Percentiles rank a stretch among this genome's conserved stretches.
phyloP scores from a whole-genome alignment of 1,140 invertebrate species.

The Phymastichus coffea region DNA sequence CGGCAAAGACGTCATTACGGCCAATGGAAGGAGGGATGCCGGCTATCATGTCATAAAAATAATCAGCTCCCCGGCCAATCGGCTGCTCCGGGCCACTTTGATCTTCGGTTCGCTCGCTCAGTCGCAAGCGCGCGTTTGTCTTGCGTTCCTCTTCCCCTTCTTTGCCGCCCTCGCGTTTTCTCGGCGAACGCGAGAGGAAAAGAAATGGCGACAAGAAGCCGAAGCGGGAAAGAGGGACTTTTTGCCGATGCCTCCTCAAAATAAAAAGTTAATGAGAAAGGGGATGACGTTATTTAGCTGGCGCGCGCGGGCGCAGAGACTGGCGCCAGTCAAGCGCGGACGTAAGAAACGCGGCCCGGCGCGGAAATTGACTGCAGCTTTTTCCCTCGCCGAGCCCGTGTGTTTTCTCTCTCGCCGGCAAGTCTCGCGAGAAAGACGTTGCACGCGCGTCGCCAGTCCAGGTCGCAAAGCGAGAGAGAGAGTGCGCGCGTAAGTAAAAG shows the following conservation, averaged over 20 bases:
- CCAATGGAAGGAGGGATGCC: too few species aligned
- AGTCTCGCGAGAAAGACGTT: slow-evolving; percentile 4
- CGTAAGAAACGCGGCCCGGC: slow-evolving; percentile 30
- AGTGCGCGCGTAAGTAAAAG: too few species aligned
- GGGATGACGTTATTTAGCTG: slow-evolving; percentile 48
- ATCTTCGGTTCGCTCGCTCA: slow-evolving; percentile 35
- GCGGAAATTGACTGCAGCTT: slow-evolving; percentile 21
- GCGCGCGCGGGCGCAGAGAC: too few species aligned
- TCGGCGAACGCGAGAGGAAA: neutral
- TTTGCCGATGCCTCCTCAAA: slow-evolving; percentile 23
- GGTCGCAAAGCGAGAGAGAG: neutral
- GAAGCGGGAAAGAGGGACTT: neutral
- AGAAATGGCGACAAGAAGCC: too few species aligned
- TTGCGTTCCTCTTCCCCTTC: slow-evolving; percentile 19
- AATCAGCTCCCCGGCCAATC: slow-evolving; percentile 51
- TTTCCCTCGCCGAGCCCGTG: neutral
- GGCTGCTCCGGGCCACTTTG: slow-evolving; percentile 45
- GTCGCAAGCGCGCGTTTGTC: neutral
- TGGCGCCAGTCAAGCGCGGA: slow-evolving; percentile 37
- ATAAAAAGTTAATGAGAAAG: slow-evolving; percentile 57
- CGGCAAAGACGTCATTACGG: slow-evolving; percentile 38
- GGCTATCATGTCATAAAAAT: slow-evolving; percentile 55
- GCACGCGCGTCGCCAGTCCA: slow-evolving; percentile 11
- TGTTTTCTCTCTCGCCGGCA: neutral
- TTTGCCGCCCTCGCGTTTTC: neutral